Conservation (phyloP, 2,888 invertebrate genomes). For the Apamea sordens region DNA sequence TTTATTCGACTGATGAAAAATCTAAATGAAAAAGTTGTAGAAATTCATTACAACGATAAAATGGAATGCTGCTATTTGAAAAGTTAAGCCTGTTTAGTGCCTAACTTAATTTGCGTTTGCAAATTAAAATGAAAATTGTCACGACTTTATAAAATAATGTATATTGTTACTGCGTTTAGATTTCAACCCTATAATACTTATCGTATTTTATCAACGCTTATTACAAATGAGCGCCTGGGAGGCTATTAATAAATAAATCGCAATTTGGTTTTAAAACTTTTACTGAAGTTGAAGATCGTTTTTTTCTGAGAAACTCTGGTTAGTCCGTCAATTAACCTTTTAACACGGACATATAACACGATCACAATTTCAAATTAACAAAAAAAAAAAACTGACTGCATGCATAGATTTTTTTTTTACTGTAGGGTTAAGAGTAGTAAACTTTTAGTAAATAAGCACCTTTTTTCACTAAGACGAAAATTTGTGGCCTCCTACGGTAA, state of each 20-base stretch:
- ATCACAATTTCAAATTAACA: not conserved
- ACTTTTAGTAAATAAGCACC: not conserved
- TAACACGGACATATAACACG: not conserved
- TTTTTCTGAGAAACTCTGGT: not conserved
- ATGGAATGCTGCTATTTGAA: slow-evolving; percentile 29
- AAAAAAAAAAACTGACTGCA: not conserved
- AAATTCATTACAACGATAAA: slow-evolving; percentile 21
- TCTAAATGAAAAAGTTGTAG: slow-evolving; percentile 29
- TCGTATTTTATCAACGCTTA: not conserved
- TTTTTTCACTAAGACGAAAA: no score
- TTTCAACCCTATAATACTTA: not conserved
- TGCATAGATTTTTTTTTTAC: not conserved
- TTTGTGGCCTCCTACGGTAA: no score
- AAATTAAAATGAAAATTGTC: slow-evolving; percentile 9
- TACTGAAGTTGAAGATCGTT: not conserved
- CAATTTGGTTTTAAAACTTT: not conserved
- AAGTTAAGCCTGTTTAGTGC: slow-evolving; percentile 11
- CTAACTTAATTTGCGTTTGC: not conserved
- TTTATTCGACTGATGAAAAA: slow-evolving; percentile 13
- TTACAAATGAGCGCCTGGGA: not conserved
- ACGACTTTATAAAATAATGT: not conserved
- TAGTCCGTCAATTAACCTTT: not conserved
- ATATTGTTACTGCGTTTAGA: not conserved
- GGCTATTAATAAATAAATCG: not conserved
- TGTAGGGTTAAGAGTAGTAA: not conserved